Evolutionary conservation across 2,888 invertebrate genomes (phyloP), one percentile per base, ranked within the genome.

Genomic region (Tipula vernalis): DNA sequence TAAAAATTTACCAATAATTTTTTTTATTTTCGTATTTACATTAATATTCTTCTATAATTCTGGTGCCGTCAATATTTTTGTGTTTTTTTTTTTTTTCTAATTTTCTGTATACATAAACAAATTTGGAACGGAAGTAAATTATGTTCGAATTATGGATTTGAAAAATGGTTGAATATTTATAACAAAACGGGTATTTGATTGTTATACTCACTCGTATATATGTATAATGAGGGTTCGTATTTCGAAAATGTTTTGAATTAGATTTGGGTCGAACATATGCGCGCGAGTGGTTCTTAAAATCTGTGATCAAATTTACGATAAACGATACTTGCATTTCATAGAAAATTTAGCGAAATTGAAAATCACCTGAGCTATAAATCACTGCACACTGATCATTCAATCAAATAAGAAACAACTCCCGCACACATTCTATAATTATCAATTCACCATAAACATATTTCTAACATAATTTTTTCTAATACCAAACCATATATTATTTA

Each of bases 121-220:
- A 71, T 71, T 71, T 71, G 10, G 71, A 71, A 71, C 71, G 71
- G 71, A 71, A 71, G 71, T 71, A 28, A 71, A 71, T 71, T 71
- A 71, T 71, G 71, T 71, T 71, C 71, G 71, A 71, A 71, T 71
- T 71, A 71, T 71, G 71, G 71, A 71, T 71, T 71, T 71, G 71
- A 71, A 71, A 71, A 71, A 71, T 71, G 71, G 71, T 71, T 71
- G 71, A 71, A 71, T 71, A 71, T 71, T 71, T 71, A 71, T 71
- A 71, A 71, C 71, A 71, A 71, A 71, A 71, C 71, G 71, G 71
- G 71, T 71, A 71, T 71, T 71, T 71, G 71, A 71, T 71, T 71
- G 71, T 71, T 28, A 10, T 71, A 28, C 15, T 39, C 5, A 39
- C 5, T 5, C 6, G 6, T 18, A 51, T 15, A 6, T 51, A 51